Conservation (phyloP, 1,140 invertebrate species). For the Magallana gigas region DNA sequence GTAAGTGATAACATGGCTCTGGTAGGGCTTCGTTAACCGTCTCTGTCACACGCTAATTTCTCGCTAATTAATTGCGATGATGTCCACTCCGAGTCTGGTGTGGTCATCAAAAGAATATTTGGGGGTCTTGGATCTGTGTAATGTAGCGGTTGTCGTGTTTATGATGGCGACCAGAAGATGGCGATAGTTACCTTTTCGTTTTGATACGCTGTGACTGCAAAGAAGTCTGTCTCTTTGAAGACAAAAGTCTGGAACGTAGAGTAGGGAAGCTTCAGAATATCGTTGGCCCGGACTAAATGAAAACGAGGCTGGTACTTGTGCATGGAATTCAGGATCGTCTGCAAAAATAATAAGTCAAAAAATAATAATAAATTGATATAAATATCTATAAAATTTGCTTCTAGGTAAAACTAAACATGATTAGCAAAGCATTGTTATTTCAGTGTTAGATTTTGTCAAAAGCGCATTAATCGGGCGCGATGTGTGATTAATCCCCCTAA, state of each 20-base stretch:
- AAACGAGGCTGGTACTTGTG: constrained; percentile 99
- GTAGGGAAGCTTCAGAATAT: constrained; percentile 97
- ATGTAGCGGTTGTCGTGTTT: background rate
- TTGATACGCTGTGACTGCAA: constrained; percentile 85
- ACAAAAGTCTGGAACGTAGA: constrained; percentile 98
- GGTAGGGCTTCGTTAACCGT: background rate
- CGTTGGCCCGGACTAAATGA: constrained; percentile 98
- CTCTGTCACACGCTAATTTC: constrained; percentile 22
- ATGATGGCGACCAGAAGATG: background rate
- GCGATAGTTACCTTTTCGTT: constrained; percentile 78
- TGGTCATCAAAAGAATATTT: constrained; percentile 23
- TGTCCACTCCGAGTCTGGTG: constrained; percentile 25
- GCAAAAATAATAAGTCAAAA: constrained; percentile 79
- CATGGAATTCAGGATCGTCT: constrained; percentile 99
- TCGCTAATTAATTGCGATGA: constrained; percentile 19
- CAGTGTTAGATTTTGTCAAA: background rate
- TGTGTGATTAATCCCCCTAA: constrained; percentile 1
- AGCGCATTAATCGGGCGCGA: background rate
- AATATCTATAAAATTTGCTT: background rate
- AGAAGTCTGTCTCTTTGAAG: constrained; percentile 99
- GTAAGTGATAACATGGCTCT: constrained; percentile 2
- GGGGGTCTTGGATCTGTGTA: background rate
- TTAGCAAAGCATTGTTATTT: constrained; percentile 13
- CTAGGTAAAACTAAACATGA: background rate
- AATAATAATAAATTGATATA: no score